phyloP scores from a whole-genome alignment of 2,113 vertebrate genomes.

The Irena cyanogastra region DNA sequence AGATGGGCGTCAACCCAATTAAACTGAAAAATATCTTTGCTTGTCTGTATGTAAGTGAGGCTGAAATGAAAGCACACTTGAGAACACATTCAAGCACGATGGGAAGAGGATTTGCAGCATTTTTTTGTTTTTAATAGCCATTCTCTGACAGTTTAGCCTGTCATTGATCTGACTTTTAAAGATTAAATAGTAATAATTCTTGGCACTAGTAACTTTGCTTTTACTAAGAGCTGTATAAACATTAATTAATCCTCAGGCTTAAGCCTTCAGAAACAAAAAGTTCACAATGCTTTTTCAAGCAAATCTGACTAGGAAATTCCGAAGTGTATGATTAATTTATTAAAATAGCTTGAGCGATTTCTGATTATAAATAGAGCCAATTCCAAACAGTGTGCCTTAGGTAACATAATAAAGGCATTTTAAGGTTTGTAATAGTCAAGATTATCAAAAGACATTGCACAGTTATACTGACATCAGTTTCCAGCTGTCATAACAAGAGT shows the following conservation, averaged over 20 bases:
- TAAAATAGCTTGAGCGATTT: slow-evolving; percentile 33
- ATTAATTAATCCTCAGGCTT: slow-evolving; percentile 61
- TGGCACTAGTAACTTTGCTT: slow-evolving; percentile 31
- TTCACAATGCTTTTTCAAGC: slow-evolving; percentile 45
- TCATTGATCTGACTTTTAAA: slow-evolving; percentile 48
- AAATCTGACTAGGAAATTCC: slow-evolving; percentile 23
- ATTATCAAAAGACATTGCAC: slow-evolving; percentile 53
- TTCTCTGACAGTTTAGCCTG: slow-evolving; percentile 39
- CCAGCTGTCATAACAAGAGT: slow-evolving; percentile 54
- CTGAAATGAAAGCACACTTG: background rate
- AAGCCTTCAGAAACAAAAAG: slow-evolving; percentile 29
- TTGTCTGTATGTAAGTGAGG: background rate
- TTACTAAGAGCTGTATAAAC: slow-evolving; percentile 58
- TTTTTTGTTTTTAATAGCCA: slow-evolving; percentile 33
- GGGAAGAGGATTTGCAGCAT: background rate
- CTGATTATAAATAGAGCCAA: slow-evolving; percentile 46
- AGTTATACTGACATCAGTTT: slow-evolving; percentile 59
- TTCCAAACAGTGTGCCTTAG: slow-evolving; percentile 37
- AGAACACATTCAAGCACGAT: background rate
- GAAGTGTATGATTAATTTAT: slow-evolving; percentile 32
- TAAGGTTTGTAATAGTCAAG: slow-evolving; percentile 50
- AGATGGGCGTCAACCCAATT: background rate
- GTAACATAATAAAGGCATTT: slow-evolving; percentile 61
- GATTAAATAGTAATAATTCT: slow-evolving; percentile 52
- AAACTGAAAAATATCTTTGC: background rate